A percentile compares a stretch with the other conserved stretches of the same genome.
These are phyloP conservation scores for Euura saliciscinereae DNA, from an alignment of 1,140 invertebrate species.

Conservation along the genomic window DNA sequence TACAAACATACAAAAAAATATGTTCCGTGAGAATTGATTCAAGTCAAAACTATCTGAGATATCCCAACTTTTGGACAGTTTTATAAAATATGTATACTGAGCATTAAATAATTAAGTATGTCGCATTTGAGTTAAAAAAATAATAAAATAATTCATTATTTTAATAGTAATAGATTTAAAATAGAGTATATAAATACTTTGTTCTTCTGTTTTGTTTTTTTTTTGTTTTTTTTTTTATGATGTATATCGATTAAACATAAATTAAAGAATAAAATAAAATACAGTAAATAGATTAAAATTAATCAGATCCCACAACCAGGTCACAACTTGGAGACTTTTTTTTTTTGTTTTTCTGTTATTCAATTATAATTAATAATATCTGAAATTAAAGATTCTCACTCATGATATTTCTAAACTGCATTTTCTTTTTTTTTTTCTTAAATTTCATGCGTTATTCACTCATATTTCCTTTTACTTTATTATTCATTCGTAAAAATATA, in stretches of 20 bases:
- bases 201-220: no score
- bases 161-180: no score
- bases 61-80: not conserved
- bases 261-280: constrained; percentile 2
- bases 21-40: not conserved
- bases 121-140: not conserved
- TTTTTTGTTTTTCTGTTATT: not conserved
- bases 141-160: not conserved
- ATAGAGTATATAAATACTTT: no score
- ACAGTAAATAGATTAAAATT: constrained; percentile 12
- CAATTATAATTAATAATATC: not conserved
- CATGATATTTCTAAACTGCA: not conserved
- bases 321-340: constrained; percentile 12
- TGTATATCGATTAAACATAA: not conserved
- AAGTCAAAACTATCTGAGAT: no score
- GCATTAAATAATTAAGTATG: constrained; percentile 2
- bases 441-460: no score
- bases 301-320: constrained; percentile 28
- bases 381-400: constrained; percentile 13
- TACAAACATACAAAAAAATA: not conserved
- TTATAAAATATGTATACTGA: constrained; percentile 1
- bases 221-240: no score
- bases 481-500: no score
- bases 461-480: no score
- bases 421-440: no score